These are phyloP conservation scores for Sebastes umbrosus DNA, from an alignment of 2,797 vertebrate species.

Conservation along the genomic window DNA sequence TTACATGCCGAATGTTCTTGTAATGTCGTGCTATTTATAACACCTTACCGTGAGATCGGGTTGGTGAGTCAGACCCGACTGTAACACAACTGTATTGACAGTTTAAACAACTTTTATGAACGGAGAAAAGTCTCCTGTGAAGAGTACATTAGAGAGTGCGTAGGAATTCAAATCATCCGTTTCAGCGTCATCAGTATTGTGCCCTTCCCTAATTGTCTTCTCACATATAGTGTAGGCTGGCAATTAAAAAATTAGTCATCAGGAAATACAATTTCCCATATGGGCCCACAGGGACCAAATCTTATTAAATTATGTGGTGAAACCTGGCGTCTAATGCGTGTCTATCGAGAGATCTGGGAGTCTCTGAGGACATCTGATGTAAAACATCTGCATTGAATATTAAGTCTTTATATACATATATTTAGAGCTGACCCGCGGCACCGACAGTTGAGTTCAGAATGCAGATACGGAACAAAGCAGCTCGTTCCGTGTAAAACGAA, in stretches of 20 bases:
- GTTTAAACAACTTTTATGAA: not conserved
- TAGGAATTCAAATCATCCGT: not conserved
- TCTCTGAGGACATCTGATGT: not conserved
- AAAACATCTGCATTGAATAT: constrained; percentile 2
- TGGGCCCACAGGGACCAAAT: not conserved
- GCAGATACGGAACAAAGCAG: not conserved
- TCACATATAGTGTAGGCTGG: not conserved
- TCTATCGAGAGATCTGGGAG: constrained; percentile 7
- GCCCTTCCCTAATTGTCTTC: constrained; percentile 1
- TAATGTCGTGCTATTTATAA: too few species aligned
- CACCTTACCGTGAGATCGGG: too few species aligned
- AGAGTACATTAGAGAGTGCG: not conserved
- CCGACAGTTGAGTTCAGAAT: not conserved
- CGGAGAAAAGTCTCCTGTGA: not conserved
- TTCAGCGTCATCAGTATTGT: not conserved
- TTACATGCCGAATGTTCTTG: too few species aligned
- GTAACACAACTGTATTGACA: not conserved
- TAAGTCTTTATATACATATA: not conserved
- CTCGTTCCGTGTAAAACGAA: not conserved
- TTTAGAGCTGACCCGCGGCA: not conserved
- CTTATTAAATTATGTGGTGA: not conserved
- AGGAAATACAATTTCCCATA: constrained; percentile 23
- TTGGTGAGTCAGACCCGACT: too few species aligned
- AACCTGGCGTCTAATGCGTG: not conserved
- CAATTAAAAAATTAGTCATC: constrained; percentile 22